Base-by-base conservation (phyloP, 2,797 vertebrate species). In the Pipistrellus nathusii region DNA sequence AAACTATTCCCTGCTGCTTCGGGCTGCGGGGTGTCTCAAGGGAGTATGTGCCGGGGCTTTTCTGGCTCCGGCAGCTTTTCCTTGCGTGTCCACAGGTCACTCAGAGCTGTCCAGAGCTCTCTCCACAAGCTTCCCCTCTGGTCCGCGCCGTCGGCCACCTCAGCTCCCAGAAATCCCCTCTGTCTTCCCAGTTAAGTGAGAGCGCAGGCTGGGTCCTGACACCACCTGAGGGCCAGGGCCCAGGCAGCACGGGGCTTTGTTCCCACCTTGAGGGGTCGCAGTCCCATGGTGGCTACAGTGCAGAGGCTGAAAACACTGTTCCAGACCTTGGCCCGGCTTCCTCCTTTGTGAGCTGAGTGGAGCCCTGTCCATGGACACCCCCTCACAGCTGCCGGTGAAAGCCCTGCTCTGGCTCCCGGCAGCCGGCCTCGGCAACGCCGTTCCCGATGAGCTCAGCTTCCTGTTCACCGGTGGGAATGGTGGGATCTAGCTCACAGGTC, bases 11-110 rank as follows among this genome's bases (percentile, higher is more conserved):
- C 46, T 66, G 15, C 6, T 68, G 6, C 57, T 75, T 0, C 41
- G 8, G 81, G 18, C 53, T 75, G 23, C 46, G 27, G 27, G 17
- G 66, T 30, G 25, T 4, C 32, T 66, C 91, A 53, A 32, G 3
- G 53, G 48, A 46, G 7, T 32, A 23, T 62, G 73, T 85, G 41
- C 23, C 62, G 15, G 32, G n/a, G 81, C 76, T 88, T 88, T 90
- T 12, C 20, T 30, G 91, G 13, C 15, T 7, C 4, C 23, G 20
- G 11, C 27, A 21, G 68, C 44, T n/a, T 59, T 38, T 53, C 27
- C 14, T 72, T 9, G 35, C 23, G 2, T 87, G 10, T 21, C n/a
- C 41, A 38, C 5, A 84, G 23, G n/a, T 21, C 46, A 69, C 9
- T 44, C 27, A 14, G 30, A 77, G 5, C 83, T 69, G 76, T 51